Evolutionary conservation across 1,140 invertebrate species (phyloP).

Genomic region (Gryllus bimaculatus): DNA sequence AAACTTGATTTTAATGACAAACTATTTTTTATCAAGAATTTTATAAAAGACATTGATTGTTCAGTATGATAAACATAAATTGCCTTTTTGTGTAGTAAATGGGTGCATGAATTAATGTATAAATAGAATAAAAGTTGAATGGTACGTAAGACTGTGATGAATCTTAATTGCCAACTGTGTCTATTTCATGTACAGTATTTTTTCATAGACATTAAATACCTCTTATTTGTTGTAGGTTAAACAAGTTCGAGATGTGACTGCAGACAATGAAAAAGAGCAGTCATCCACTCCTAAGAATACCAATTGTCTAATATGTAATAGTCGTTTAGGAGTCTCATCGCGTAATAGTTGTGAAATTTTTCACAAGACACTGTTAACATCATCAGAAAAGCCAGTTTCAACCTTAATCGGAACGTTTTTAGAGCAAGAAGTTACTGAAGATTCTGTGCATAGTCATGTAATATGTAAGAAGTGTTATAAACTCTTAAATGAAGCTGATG

Average conservation of each 20-base stretch:
- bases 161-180: no score
- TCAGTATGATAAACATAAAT: no score
- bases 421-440: constrained; percentile 37
- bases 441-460: constrained; percentile 41
- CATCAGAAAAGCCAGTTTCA: constrained; percentile 37
- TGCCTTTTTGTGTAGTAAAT: no score
- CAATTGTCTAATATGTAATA: constrained; percentile 21
- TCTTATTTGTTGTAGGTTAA: constrained; percentile 7
- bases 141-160: no score
- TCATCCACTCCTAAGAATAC: constrained; percentile 14
- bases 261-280: constrained; percentile 18
- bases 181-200: no score
- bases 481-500: constrained; percentile 49
- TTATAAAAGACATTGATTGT: no score
- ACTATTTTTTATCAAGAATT: no score
- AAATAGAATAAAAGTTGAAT: no score
- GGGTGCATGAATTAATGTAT: no score
- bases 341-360: constrained; percentile 21
- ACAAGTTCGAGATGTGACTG: constrained; percentile 12
- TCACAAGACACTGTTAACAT: constrained; percentile 23
- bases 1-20: no score
- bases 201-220: no score
- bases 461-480: constrained; percentile 56
- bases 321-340: constrained; percentile 19
- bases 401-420: constrained; percentile 40